Percentiles rank a stretch among this genome's conserved stretches.
Conservation (phyloP, 1,140 invertebrate genomes). For the Macrobrachium nipponense region DNA sequence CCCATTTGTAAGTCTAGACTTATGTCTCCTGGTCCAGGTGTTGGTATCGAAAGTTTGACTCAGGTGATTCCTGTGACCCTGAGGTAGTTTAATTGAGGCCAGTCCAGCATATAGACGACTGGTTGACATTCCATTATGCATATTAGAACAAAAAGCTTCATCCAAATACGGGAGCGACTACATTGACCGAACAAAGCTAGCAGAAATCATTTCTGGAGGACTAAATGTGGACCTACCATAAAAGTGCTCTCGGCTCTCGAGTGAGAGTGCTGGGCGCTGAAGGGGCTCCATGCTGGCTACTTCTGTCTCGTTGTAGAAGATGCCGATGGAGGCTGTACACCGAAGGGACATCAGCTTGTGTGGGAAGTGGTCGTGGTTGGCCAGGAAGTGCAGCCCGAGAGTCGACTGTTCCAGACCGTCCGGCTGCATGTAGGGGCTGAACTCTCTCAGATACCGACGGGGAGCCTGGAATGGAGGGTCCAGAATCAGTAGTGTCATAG, state of each 20-base stretch:
- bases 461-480: constrained; percentile 13
- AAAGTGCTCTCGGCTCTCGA: constrained; percentile 59
- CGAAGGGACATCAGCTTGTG: constrained; percentile 62
- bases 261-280: constrained; percentile 55
- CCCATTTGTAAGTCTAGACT: too few relatives aligned
- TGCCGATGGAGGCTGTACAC: constrained; percentile 63
- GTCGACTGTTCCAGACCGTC: constrained; percentile 62
- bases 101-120: too few relatives aligned
- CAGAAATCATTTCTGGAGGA: not conserved
- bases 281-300: constrained; percentile 28
- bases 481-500: too few relatives aligned
- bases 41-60: too few relatives aligned
- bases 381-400: constrained; percentile 61
- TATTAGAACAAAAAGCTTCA: not conserved
- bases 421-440: constrained; percentile 49
- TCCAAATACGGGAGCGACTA: not conserved
- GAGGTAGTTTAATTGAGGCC: not conserved
- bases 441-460: constrained; percentile 47
- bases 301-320: constrained; percentile 58
- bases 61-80: too few relatives aligned
- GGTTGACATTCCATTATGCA: too few relatives aligned
- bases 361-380: constrained; percentile 61
- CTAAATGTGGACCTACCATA: constrained; percentile 46
- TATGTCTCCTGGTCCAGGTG: too few relatives aligned
- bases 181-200: not conserved